Conservation (phyloP, 1,140 invertebrate species). For the Ceratosolen fusciceps region DNA sequence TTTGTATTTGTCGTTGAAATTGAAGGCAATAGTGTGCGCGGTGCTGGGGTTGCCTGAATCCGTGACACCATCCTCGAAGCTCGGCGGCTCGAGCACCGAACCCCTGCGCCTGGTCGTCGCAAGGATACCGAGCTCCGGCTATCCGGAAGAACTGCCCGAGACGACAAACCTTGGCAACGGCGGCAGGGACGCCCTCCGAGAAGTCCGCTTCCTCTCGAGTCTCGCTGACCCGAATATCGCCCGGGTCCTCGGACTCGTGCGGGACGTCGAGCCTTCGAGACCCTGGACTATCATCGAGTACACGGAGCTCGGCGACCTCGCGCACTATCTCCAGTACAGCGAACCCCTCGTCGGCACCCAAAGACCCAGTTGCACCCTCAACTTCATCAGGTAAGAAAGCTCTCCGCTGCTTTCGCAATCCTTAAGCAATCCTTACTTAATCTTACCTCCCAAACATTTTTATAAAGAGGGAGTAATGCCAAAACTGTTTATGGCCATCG, state of each 20-base stretch:
- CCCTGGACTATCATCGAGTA: constrained; percentile 84
- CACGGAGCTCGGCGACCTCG: constrained; percentile 84
- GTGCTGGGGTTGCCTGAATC: constrained; percentile 65
- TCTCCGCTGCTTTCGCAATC: too few species aligned
- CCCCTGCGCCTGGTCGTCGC: constrained; percentile 72
- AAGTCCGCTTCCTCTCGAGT: constrained; percentile 81
- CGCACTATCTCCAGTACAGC: constrained; percentile 79
- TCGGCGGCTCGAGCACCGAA: constrained; percentile 49
- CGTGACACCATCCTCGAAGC: constrained; percentile 32
- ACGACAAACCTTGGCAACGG: constrained; percentile 24
- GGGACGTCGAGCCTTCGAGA: constrained; percentile 68
- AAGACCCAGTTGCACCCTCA: constrained; percentile 65
- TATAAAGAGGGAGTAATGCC: too few species aligned
- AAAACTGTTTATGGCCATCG: too few species aligned
- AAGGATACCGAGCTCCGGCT: constrained; percentile 62
- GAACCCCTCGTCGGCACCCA: constrained; percentile 65
- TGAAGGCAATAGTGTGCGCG: constrained; percentile 75
- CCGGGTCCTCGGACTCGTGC: constrained; percentile 78
- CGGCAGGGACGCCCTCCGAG: constrained; percentile 71
- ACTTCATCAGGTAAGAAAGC: constrained; percentile 65
- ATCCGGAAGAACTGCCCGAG: constrained; percentile 52
- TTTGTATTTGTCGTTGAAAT: too few species aligned
- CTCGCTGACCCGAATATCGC: constrained; percentile 84
- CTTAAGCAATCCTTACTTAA: too few species aligned
- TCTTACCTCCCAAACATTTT: too few species aligned